These are phyloP conservation scores for Furcifer pardalis DNA, from an alignment of 2,797 vertebrate genomes.

Conservation along the genomic window DNA sequence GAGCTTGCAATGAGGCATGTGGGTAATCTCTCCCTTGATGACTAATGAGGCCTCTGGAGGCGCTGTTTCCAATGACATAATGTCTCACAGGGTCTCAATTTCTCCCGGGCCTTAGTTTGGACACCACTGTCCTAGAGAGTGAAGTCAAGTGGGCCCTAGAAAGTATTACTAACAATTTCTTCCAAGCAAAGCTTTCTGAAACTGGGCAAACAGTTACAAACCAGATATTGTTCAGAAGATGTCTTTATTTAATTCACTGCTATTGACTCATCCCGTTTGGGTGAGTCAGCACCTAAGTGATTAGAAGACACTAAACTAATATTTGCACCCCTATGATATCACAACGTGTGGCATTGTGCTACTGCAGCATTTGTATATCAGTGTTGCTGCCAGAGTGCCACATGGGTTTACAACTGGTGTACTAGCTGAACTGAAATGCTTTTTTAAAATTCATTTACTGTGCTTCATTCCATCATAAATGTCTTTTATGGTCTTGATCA, in stretches of 20 bases:
- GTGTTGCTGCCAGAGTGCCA: not conserved
- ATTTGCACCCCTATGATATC: not conserved
- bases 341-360: not conserved
- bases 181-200: not conserved
- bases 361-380: not conserved
- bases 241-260: not conserved
- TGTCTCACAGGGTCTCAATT: no score
- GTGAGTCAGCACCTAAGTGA: not conserved
- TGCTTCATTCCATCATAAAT: constrained; percentile 27
- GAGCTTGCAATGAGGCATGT: no score
- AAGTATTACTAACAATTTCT: no score
- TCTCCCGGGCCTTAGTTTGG: no score
- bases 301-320: not conserved
- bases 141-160: no score
- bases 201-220: not conserved
- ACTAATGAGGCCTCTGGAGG: no score
- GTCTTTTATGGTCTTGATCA: not conserved
- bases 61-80: no score
- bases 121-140: no score
- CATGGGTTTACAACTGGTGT: constrained; percentile 7
- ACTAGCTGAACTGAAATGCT: not conserved
- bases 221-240: not conserved
- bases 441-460: not conserved
- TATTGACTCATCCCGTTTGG: not conserved
- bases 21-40: no score